Evolutionary conservation across 1,140 invertebrate species (phyloP).

Genomic region (Cydia strobilella): DNA sequence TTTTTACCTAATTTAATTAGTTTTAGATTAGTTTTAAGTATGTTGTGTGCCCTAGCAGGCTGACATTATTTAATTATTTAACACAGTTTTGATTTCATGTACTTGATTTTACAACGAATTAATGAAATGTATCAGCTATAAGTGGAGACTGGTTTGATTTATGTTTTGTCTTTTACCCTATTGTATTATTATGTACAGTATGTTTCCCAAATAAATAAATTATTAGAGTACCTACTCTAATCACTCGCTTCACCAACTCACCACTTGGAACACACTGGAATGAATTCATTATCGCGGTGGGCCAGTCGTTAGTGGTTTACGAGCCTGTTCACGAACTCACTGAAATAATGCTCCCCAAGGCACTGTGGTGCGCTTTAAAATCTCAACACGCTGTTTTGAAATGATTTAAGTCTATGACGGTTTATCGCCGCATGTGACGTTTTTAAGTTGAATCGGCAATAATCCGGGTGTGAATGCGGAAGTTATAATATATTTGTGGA

Average conservation of each 20-base stretch:
- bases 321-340: conserved; percentile 69
- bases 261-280: conserved; percentile 55
- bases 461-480: neutral
- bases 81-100: no score
- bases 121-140: no score
- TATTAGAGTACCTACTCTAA: neutral
- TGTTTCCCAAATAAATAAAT: no score
- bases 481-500: neutral
- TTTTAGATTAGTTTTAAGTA: no score
- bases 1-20: no score
- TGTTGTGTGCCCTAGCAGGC: no score
- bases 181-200: no score
- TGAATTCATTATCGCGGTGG: conserved; percentile 75
- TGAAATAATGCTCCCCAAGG: conserved; percentile 70
- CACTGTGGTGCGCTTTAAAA: conserved; percentile 53
- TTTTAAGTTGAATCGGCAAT: neutral
- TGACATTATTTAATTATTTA: no score
- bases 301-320: conserved; percentile 75
- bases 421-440: neutral
- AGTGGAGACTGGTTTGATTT: no score
- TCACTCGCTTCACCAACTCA: neutral
- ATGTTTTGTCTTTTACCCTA: no score
- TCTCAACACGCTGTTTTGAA: neutral
- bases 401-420: neutral
- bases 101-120: no score